Conservation (phyloP, 2,797 vertebrate species). For the Lepilemur ruficaudatus region DNA sequence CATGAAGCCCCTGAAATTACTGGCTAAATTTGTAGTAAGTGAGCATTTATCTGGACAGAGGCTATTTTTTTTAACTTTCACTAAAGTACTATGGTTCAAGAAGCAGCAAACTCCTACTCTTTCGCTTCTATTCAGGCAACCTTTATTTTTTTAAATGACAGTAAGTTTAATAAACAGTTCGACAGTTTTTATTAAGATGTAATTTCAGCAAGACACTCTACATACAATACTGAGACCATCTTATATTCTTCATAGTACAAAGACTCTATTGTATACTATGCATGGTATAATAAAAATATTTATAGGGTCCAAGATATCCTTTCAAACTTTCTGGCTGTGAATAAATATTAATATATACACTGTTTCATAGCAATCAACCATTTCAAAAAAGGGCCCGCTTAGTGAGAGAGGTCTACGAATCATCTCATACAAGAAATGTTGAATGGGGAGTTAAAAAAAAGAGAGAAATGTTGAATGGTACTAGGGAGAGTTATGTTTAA, state of each 20-base stretch:
- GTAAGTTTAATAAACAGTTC: constrained; percentile 7
- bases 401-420: not conserved
- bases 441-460: not conserved
- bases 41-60: not conserved
- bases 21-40: not conserved
- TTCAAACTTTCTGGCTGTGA: not conserved
- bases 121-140: not conserved
- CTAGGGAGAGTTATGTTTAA: not conserved
- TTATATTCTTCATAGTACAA: not conserved
- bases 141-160: not conserved
- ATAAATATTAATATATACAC: not conserved
- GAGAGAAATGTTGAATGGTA: not conserved
- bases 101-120: not conserved
- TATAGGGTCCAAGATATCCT: not conserved
- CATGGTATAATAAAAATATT: not conserved
- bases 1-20: not conserved
- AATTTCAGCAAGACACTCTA: not conserved
- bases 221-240: not conserved
- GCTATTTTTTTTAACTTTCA: not conserved
- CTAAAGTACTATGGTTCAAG: not conserved
- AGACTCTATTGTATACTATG: not conserved
- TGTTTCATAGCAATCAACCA: not conserved
- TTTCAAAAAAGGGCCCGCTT: not conserved
- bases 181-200: not conserved
- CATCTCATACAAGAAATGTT: not conserved